Evolutionary conservation across 2,113 vertebrate species (phyloP), one percentile per base, ranked within the genome.

Genomic region (Odontophorus gujanensis): DNA sequence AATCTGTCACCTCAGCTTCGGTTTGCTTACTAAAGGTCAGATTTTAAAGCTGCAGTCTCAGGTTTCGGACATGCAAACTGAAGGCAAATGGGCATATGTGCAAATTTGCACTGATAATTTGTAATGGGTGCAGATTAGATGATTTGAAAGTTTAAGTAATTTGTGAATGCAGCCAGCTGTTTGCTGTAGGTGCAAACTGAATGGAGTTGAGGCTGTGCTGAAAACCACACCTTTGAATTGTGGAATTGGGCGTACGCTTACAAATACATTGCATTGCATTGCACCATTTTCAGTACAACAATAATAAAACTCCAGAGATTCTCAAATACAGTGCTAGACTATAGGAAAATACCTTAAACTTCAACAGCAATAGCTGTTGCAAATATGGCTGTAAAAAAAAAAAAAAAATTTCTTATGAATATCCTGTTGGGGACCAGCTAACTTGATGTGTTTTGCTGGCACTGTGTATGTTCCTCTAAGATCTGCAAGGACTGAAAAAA

Each of bases 381-480:
- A 89, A 80, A 66, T 1, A 9, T 32, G 21, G 61, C 42, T 92
- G 21, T 40, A 58, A 25, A 91, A 50, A 45, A 45, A 69, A 81
- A 59, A 45, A 45, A 69, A 81, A 55, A 53, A 8, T 10, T 89
- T 92, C 38, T 36, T 85, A 61, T 7, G 59, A 75, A 8, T 34
- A 82, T 68, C 48, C 32, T 83, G 22, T 78, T 85, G 10, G 82
- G 89, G 90, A 95, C 50, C 90, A 93, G 89, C 88, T 92, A 59
- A 75, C 81, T 84, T 84, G 86, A 55, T 95, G 95, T 28, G 66
- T 85, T 97, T 89, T 88, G 42, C 65, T 92, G 66, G 71, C 36
- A 92, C 59, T 53, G 62, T 16, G 3, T 16, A 47, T 38, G 69
- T 81, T 62, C 80, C 50, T 91, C 92, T 45, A 63, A 78, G 53